Evolutionary conservation across 2,113 vertebrate genomes (phyloP), one percentile per base, ranked within the genome.

Genomic region (Tylochromis polylepis): DNA sequence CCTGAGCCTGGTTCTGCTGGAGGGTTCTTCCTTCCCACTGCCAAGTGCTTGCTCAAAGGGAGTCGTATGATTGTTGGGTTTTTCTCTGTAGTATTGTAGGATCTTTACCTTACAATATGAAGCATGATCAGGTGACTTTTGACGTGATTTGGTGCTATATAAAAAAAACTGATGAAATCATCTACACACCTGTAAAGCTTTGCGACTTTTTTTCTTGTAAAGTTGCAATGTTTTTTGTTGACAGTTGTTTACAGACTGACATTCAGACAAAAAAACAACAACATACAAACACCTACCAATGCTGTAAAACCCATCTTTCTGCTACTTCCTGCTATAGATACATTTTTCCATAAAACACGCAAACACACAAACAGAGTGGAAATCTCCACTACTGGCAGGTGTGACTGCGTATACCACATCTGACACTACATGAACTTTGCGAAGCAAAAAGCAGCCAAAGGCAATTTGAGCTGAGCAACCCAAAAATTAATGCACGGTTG

Each of bases 401-500:
- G 1, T 2, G 5, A 38, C 6, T 43, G 15, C 22, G 60, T 55
- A 77, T 43, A 59, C 70, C 78, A 88, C 20, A 49, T 77, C 78
- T 59, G 8, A 57, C 83, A 59, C 29, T 22, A 9, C 15, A 15
- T 91, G 84, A 93, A 90, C 90, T 91, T 82, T 83, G n/a, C 51
- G 0, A 77, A 53, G 72, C 16, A 31, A 81, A 81, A 88, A 90
- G 82, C 79, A 89, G 86, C 89, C 78, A 43, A 84, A 75, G 84
- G 89, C 92, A 85, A 92, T 91, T 89, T 89, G 41, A 83, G 85
- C 55, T 8, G 58, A 87, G 84, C 57, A 38, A 81, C 60, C 84
- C 41, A 22, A 88, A 89, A 89, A 89, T 85, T 18, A 87, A 89
- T 90, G 89, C 88, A 70, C 3, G 9, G 65, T 31, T 43, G 89